Percentiles rank a stretch among this genome's conserved stretches.
phyloP scores from a whole-genome alignment of 2,797 vertebrate genomes.

The Hybognathus amarus region DNA sequence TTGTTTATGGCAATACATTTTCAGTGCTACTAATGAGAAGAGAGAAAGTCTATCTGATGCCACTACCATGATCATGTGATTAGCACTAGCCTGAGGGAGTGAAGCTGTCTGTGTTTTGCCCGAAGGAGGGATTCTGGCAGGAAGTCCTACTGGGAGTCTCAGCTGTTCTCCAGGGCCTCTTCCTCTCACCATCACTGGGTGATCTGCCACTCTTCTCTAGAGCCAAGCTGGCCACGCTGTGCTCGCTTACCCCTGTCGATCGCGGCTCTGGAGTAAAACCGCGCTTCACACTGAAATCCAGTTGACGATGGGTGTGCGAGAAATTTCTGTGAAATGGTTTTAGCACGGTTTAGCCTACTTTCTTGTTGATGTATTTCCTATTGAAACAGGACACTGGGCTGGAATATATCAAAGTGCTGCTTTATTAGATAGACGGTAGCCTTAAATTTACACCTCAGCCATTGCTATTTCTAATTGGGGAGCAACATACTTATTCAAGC shows the following conservation, averaged over 20 bases:
- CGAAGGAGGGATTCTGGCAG: conserved; percentile 26
- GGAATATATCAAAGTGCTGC: not conserved
- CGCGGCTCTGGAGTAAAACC: not conserved
- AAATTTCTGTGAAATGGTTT: not conserved
- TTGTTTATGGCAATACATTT: not conserved
- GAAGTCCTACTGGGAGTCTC: conserved; percentile 30
- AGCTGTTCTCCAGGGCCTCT: conserved; percentile 37
- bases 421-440: not conserved
- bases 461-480: not conserved
- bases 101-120: conserved; percentile 12
- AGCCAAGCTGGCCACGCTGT: conserved; percentile 20
- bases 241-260: not conserved
- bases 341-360: not conserved
- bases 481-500: not conserved
- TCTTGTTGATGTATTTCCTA: too few relatives aligned
- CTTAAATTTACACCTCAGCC: not conserved
- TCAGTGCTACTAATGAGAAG: not conserved
- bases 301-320: not conserved
- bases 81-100: conserved; percentile 12
- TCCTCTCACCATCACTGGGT: conserved; percentile 39
- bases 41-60: not conserved
- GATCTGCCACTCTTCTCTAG: conserved; percentile 16
- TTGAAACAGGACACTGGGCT: not conserved
- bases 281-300: not conserved
- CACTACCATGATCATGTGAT: not conserved